These are phyloP conservation scores for Eupithecia exiguata DNA, from an alignment of 2,888 invertebrate genomes.

Conservation along the genomic window DNA sequence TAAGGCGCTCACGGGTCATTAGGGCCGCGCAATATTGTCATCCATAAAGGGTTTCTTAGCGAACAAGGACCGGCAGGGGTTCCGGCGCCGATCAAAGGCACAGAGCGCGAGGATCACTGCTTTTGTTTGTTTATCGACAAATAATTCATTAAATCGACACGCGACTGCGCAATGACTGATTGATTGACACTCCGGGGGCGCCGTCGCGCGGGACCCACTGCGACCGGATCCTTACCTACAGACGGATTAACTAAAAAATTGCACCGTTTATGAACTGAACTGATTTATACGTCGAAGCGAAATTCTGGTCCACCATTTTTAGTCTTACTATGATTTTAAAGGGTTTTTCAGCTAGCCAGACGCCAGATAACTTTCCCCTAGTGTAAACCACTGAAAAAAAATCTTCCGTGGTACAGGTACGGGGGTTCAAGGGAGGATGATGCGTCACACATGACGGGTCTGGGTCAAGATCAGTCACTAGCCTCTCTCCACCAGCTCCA, in stretches of 20 bases:
- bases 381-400: too few relatives aligned
- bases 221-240: not conserved
- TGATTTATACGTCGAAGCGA: not conserved
- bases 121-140: slow-evolving; percentile 61
- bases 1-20: slow-evolving; percentile 47
- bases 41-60: slow-evolving; percentile 43
- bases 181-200: slow-evolving; percentile 52
- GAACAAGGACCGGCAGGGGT: slow-evolving; percentile 17
- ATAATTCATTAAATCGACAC: slow-evolving; percentile 69
- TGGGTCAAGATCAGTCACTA: too few relatives aligned
- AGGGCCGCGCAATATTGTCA: slow-evolving; percentile 45
- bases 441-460: too few relatives aligned
- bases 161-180: slow-evolving; percentile 60
- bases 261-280: not conserved
- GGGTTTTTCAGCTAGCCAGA: not conserved
- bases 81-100: slow-evolving; percentile 31
- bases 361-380: too few relatives aligned
- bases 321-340: not conserved
- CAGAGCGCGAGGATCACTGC: slow-evolving; percentile 31
- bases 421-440: too few relatives aligned
- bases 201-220: slow-evolving; percentile 18
- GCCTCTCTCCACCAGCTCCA: too few relatives aligned
- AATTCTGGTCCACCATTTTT: not conserved
- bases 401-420: too few relatives aligned
- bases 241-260: not conserved